Evolutionary conservation across 2,797 vertebrate species (phyloP).

Genomic region (Schizopygopsis malacanthus): DNA sequence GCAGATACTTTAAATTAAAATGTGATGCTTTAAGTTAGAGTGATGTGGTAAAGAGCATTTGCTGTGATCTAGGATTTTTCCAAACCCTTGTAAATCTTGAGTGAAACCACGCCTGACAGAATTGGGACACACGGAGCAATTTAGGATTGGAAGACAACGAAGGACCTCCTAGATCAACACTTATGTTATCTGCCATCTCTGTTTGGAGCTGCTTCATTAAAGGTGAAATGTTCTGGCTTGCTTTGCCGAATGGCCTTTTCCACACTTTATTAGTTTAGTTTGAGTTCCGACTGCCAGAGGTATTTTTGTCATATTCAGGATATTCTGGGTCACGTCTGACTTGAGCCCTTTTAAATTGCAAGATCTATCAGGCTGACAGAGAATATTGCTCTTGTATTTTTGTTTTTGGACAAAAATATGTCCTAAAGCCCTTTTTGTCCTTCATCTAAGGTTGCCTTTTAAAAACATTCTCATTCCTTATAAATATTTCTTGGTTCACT

Average conservation of each 20-base stretch:
- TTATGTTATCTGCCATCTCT: slow-evolving; percentile 37
- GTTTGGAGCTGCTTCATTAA: slow-evolving; percentile 29
- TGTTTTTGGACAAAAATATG: neutral
- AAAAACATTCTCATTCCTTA: neutral
- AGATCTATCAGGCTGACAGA: neutral
- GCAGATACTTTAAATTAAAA: neutral
- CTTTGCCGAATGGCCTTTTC: neutral
- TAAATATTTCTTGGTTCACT: neutral
- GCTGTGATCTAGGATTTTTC: slow-evolving; percentile 37
- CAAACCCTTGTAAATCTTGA: slow-evolving; percentile 36
- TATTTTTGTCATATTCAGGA: neutral
- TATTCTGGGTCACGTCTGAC: neutral
- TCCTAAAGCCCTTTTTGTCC: neutral
- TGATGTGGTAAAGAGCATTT: slow-evolving; percentile 29
- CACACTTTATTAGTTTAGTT: neutral
- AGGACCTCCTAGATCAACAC: slow-evolving; percentile 9
- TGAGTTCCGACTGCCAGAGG: neutral
- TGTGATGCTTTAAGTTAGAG: slow-evolving; percentile 25
- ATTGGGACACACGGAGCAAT: slow-evolving; percentile 50
- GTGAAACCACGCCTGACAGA: slow-evolving; percentile 56
- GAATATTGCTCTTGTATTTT: neutral
- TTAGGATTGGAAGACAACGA: slow-evolving; percentile 21
- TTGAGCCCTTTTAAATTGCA: neutral
- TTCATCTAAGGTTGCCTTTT: neutral
- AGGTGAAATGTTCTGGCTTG: slow-evolving; percentile 9